Evolutionary conservation across 2,113 vertebrate genomes (phyloP).

Genomic region (crab-eating macaque (Macaca fascicularis)): DNA sequence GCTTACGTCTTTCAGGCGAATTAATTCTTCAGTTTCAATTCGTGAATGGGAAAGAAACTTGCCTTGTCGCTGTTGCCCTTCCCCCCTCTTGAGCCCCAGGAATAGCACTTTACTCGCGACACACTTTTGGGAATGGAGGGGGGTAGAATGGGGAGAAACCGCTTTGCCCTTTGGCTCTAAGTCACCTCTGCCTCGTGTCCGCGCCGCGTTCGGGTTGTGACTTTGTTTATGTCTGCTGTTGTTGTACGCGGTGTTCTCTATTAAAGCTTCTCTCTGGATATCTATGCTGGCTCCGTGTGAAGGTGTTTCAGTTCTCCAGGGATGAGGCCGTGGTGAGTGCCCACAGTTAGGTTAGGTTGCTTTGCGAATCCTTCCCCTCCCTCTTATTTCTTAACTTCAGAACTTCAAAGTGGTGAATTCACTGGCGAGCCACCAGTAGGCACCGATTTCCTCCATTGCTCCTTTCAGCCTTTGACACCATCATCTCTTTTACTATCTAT

Average conservation of each 20-base stretch:
- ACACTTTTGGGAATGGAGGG: conserved; percentile 47
- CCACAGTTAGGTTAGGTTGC: neutral
- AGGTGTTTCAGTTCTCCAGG: conserved; percentile 8
- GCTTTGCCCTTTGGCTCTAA: neutral
- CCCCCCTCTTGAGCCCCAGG: neutral
- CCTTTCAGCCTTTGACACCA: fast-evolving
- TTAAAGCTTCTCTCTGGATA: conserved; percentile 77
- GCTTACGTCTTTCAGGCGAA: conserved; percentile 32
- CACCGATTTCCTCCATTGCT: fast-evolving
- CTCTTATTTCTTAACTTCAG: neutral
- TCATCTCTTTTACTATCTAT: neutral
- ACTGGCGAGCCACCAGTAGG: neutral
- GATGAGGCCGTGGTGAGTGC: neutral
- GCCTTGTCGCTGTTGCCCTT: neutral
- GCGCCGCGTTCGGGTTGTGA: conserved; percentile 64
- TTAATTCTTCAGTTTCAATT: conserved; percentile 49
- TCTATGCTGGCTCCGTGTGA: conserved; percentile 50
- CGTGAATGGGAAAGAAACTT: neutral
- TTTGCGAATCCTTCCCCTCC: too few species aligned
- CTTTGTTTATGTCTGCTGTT: conserved; percentile 68
- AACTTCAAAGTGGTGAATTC: neutral
- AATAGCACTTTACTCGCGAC: conserved; percentile 78
- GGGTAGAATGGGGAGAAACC: neutral
- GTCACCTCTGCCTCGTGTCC: conserved; percentile 4
- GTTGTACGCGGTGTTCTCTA: conserved; percentile 68